phyloP scores from a whole-genome alignment of 2,888 invertebrate species.

The Orchesella flavescens region DNA sequence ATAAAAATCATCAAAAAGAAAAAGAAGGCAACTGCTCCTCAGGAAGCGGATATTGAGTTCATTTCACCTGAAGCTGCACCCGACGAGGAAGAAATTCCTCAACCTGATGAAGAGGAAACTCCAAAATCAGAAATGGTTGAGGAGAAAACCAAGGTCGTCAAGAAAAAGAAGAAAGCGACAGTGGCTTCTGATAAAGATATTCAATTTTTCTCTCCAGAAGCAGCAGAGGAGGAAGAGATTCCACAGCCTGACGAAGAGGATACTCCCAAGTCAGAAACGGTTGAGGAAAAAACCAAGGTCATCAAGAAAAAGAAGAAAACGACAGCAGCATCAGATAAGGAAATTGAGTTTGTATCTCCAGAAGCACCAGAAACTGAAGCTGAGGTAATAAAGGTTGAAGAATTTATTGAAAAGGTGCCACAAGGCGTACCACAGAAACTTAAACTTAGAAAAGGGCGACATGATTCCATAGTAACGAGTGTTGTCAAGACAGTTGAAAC shows the following conservation, averaged over 20 bases:
- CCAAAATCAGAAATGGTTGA: neutral
- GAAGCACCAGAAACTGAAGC: neutral
- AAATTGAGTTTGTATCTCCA: neutral
- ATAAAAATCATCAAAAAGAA: too few species aligned
- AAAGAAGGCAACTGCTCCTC: neutral
- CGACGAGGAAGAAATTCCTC: too few species aligned
- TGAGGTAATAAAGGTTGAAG: neutral
- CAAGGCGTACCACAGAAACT: neutral
- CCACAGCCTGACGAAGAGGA: neutral
- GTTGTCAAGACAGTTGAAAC: too few species aligned
- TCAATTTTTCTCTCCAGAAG: conserved; percentile 73
- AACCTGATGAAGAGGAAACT: too few species aligned
- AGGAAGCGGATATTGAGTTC: neutral
- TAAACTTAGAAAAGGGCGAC: too few species aligned
- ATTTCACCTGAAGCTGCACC: neutral
- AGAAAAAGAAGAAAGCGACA: neutral
- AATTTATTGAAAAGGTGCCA: neutral
- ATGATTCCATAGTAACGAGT: too few species aligned
- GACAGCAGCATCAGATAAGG: neutral
- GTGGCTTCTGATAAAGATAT: neutral
- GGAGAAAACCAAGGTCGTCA: neutral
- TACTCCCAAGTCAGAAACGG: neutral
- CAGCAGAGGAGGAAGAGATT: conserved; percentile 68
- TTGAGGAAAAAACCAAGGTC: neutral
- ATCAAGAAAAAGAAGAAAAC: conserved; percentile 22